Evolutionary conservation across 2,113 vertebrate species (phyloP).

Genomic region (Semnornis frantzii): DNA sequence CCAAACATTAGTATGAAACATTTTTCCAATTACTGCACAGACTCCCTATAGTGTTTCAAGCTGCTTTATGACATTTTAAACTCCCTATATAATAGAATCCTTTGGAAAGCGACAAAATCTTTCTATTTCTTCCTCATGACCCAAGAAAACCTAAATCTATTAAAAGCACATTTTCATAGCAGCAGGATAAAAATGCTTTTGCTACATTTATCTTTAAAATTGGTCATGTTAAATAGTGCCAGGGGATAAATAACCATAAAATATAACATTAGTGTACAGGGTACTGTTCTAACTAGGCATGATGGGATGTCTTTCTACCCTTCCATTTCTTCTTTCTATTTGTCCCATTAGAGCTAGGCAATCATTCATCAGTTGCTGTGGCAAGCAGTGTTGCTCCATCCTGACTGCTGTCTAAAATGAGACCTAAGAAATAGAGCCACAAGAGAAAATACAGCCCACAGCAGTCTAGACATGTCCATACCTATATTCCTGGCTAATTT

Average conservation of each 20-base stretch:
- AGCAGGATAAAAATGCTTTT: constrained; percentile 70
- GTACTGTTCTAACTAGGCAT: constrained; percentile 56
- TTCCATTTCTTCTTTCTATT: constrained; percentile 68
- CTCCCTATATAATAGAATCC: constrained; percentile 80
- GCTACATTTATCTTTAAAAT: constrained; percentile 68
- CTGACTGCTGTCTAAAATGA: not conserved
- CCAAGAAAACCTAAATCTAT: constrained; percentile 67
- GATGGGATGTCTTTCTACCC: constrained; percentile 35
- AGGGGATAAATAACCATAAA: constrained; percentile 74
- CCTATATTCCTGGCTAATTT: not conserved
- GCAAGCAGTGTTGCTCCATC: constrained; percentile 5
- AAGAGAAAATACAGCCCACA: not conserved
- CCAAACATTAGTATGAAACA: constrained; percentile 73
- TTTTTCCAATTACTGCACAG: constrained; percentile 71
- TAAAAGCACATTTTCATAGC: constrained; percentile 69
- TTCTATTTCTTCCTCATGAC: constrained; percentile 58
- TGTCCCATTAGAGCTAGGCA: constrained; percentile 53
- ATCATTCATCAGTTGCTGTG: constrained; percentile 37
- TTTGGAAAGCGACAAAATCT: constrained; percentile 62
- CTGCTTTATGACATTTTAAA: constrained; percentile 85
- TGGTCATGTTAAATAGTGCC: constrained; percentile 65
- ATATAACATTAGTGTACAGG: constrained; percentile 60
- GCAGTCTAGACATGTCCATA: not conserved
- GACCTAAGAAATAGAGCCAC: not conserved
- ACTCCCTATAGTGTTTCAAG: constrained; percentile 75